These are phyloP conservation scores for Apoderus coryli DNA, from an alignment of 2,888 invertebrate species.

Conservation along the genomic window DNA sequence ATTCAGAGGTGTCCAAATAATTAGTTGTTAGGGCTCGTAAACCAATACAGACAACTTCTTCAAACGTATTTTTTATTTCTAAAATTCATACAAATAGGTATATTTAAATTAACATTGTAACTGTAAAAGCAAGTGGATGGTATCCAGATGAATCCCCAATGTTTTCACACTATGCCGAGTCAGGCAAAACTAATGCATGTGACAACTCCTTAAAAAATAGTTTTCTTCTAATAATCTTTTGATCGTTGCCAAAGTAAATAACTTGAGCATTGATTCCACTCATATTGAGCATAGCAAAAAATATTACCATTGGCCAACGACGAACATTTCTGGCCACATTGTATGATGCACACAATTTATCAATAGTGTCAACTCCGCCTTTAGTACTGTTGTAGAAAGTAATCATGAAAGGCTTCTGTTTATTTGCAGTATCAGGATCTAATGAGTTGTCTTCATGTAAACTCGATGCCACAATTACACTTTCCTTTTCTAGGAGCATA, in stretches of 20 bases:
- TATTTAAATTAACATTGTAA: no score
- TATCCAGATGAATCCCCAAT: no score
- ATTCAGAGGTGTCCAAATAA: no score
- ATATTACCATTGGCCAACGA: slow-evolving; percentile 5
- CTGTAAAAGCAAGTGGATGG: no score
- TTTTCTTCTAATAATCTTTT: background rate
- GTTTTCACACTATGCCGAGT: no score
- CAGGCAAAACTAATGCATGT: slow-evolving; percentile 1
- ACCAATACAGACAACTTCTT: no score
- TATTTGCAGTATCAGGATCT: slow-evolving; percentile 3
- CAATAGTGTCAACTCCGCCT: slow-evolving; percentile 7
- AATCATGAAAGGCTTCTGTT: slow-evolving; percentile 5
- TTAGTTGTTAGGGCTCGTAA: no score
- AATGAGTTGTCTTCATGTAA: slow-evolving; percentile 3
- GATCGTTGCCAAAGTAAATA: background rate
- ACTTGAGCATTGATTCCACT: slow-evolving; percentile 4
- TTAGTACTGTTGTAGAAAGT: slow-evolving; percentile 7
- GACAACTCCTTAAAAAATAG: slow-evolving; percentile 1
- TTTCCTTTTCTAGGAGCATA: slow-evolving; percentile 5
- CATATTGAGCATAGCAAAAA: slow-evolving; percentile 3
- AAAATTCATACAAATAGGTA: no score
- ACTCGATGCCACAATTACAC: slow-evolving; percentile 1
- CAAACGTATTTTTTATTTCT: no score
- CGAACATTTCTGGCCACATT: slow-evolving; percentile 2
- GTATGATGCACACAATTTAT: slow-evolving; percentile 4